Base-by-base conservation (phyloP, 2,888 invertebrate genomes). In the Hofmannophila pseudospretella region DNA sequence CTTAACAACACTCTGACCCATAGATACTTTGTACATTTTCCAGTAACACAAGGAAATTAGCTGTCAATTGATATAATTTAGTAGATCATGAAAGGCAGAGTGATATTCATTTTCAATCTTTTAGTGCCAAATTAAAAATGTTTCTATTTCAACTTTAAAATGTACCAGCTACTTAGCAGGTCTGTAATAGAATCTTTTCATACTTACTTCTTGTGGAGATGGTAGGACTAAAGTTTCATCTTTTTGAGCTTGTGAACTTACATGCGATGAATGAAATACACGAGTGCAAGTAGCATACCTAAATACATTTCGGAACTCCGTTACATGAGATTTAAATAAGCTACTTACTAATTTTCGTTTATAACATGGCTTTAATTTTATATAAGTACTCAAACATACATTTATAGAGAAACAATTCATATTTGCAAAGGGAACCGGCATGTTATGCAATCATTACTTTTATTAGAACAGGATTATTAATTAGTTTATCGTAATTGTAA, bases 181-280 rank as follows among this genome's bases (percentile, higher is more conserved):
- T n/a, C 3, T 22, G 4, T 8, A 29, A 28, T n/a, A n/a, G n/a
- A n/a, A n/a, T n/a, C n/a, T n/a, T n/a, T n/a, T n/a, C n/a, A 9
- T 29, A 70, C 75, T 72, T 63, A 80, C 85, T 64, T 85, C 85
- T 66, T 81, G 78, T 13, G 85, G 82, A 4, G 85, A 70, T 29
- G 72, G 79, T 10, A 81, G 54, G 2, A 71, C 57, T 30, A 71
- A 58, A 30, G 64, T 48, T 27, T 64, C 67, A 66, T 82, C 75
- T 45, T 77, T 80, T 26, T 69, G 58, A 11, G 63, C 39, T 27
- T 71, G 64, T 13, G 28, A 13, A 20, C 40, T 44, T 34, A 38
- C 44, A 10, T 42, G 46, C 8, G 72, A 63, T 14, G 59, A 59
- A 42, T 67, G 58, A 46, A 78, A 58, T 43, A 45, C 47, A 27